Evolutionary conservation across 1,140 invertebrate genomes (phyloP).

Genomic region (Danaus plexippus): DNA sequence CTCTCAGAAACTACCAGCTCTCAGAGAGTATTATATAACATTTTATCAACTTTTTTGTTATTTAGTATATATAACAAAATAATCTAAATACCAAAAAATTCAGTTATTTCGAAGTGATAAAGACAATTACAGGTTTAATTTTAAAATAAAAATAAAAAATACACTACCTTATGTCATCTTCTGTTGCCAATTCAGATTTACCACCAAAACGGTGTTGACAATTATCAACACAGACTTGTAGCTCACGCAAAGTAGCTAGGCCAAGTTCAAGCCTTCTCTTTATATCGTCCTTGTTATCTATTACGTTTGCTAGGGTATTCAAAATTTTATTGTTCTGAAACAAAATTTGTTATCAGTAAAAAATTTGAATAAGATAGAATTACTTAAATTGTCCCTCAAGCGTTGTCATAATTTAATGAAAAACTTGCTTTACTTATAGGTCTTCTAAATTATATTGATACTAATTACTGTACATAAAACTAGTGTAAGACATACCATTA

Average conservation of each 20-base stretch:
- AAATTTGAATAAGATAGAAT: background rate
- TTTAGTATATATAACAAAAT: background rate
- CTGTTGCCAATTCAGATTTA: slow-evolving; percentile 88
- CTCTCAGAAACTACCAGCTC: too few relatives aligned
- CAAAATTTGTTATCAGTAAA: background rate
- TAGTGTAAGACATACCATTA: slow-evolving; percentile 14
- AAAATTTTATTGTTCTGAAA: slow-evolving; percentile 58
- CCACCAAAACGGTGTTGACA: slow-evolving; percentile 87
- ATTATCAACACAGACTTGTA: slow-evolving; percentile 76
- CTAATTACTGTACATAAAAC: background rate
- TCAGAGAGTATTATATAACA: too few relatives aligned
- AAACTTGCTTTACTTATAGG: too few relatives aligned
- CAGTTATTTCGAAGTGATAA: background rate
- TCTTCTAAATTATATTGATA: too few relatives aligned
- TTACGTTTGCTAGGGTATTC: slow-evolving; percentile 54
- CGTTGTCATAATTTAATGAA: too few relatives aligned
- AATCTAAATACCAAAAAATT: slow-evolving; percentile 1
- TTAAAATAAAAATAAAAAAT: background rate
- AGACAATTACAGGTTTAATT: background rate
- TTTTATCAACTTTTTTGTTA: too few relatives aligned
- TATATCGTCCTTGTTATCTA: slow-evolving; percentile 57
- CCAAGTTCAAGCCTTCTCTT: slow-evolving; percentile 53
- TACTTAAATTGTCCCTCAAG: too few relatives aligned
- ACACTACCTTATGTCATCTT: slow-evolving; percentile 80
- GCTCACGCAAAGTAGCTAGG: slow-evolving; percentile 38